Evolutionary conservation across 2,113 vertebrate species (phyloP).

Genomic region (Chionomys nivalis): DNA sequence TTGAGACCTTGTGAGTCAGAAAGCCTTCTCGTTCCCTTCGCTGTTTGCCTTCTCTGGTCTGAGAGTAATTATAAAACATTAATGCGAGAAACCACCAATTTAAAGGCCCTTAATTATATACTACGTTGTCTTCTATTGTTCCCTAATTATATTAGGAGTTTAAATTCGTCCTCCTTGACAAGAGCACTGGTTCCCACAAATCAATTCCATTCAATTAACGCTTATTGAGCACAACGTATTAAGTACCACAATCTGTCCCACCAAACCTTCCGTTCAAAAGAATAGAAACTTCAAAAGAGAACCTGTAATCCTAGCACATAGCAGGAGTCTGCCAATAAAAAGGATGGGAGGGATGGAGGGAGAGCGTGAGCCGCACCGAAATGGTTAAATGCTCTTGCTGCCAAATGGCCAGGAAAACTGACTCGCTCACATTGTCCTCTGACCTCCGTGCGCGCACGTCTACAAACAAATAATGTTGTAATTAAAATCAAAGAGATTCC

Average conservation of each 20-base stretch:
- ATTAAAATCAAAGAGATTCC: background rate
- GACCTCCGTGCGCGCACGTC: background rate
- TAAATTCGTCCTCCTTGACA: slow-evolving; percentile 37
- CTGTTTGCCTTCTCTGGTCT: slow-evolving; percentile 51
- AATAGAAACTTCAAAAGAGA: slow-evolving; percentile 6
- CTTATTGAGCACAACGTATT: slow-evolving; percentile 16
- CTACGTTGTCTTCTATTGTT: slow-evolving; percentile 23
- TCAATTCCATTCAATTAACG: slow-evolving; percentile 27
- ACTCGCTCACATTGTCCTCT: background rate
- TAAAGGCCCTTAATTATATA: slow-evolving; percentile 61
- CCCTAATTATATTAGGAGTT: slow-evolving; percentile 4
- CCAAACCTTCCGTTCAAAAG: slow-evolving; percentile 14
- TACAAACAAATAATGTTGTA: background rate
- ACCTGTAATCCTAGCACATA: background rate
- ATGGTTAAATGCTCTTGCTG: background rate
- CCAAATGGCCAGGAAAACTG: background rate
- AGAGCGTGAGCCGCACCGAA: background rate
- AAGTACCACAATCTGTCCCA: background rate
- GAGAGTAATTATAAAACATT: slow-evolving; percentile 38
- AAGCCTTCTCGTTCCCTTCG: background rate
- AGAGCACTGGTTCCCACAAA: background rate
- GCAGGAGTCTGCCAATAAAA: background rate
- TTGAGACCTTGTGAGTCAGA: slow-evolving; percentile 20
- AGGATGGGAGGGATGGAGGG: background rate
- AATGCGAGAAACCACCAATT: slow-evolving; percentile 50